phyloP scores from a whole-genome alignment of 2,797 vertebrate species.

The Lophius americanus region DNA sequence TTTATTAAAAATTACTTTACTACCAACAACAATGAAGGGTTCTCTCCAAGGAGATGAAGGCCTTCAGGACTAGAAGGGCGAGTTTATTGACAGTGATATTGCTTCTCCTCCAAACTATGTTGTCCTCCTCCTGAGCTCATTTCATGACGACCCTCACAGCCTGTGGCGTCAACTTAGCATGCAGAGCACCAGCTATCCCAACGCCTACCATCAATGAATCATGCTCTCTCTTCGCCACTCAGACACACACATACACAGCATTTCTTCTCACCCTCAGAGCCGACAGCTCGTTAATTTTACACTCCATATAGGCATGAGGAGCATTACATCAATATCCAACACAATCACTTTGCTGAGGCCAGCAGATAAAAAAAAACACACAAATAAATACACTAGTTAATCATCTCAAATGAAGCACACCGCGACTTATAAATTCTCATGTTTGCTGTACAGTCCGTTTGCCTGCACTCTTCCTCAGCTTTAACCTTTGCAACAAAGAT shows the following conservation, averaged over 20 bases:
- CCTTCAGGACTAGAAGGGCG: too few relatives aligned
- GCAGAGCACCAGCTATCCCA: slow-evolving; percentile 66
- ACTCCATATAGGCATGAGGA: slow-evolving; percentile 71
- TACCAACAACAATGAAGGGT: background rate
- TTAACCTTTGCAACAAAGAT: background rate
- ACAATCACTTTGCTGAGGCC: slow-evolving; percentile 68
- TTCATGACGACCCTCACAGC: slow-evolving; percentile 52
- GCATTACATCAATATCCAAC: slow-evolving; percentile 69
- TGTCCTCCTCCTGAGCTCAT: slow-evolving; percentile 37
- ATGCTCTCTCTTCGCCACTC: slow-evolving; percentile 39
- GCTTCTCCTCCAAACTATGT: slow-evolving; percentile 17
- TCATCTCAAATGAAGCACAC: slow-evolving; percentile 53
- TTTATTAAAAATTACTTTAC: background rate
- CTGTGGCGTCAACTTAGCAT: slow-evolving; percentile 62
- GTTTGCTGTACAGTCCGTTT: background rate
- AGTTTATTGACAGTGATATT: slow-evolving; percentile 12
- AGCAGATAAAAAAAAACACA: slow-evolving; percentile 58
- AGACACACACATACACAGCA: slow-evolving; percentile 36
- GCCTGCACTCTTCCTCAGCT: background rate
- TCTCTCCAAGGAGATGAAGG: background rate
- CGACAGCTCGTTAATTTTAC: slow-evolving; percentile 74
- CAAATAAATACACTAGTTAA: slow-evolving; percentile 58
- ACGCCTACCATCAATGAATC: slow-evolving; percentile 70
- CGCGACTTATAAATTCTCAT: slow-evolving; percentile 21
- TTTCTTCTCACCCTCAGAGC: slow-evolving; percentile 63